Evolutionary conservation across 2,888 invertebrate genomes (phyloP), one percentile per base, ranked within the genome.

Genomic region (Pocota personata): DNA sequence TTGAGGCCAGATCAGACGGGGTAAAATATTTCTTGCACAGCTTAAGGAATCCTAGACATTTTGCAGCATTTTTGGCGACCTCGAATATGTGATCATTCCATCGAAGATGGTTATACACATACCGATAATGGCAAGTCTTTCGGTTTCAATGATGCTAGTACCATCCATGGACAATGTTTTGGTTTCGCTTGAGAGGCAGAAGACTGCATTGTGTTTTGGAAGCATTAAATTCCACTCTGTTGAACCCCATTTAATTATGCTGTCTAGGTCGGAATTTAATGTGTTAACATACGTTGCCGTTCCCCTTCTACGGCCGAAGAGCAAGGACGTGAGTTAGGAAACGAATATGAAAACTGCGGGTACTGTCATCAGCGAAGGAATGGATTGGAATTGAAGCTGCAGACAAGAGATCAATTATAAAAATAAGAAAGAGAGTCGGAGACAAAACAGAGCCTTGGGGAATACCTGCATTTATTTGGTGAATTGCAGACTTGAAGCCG

Each of bases 71-170:
- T 24, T 24, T 55, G 55, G 55, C 55, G 30, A 30, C 30, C 1
- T 27, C 30, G n/a, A 55, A 27, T 55, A 55, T 55, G 55, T 55
- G 30, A 12, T 55, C 55, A n/a, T 55, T 55, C 55, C 55, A 55
- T 30, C 55, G 12, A 30, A 55, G 30, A 1, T 55, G 27, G 30
- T 24, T 24, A 24, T 24, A 24, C 24, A 24, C 24, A 24, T 24
- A 24, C 24, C 24, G 24, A 24, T 2, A 24, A 24, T 24, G 24
- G 24, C 24, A 24, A 24, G 24, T 24, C 24, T 24, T 24, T 24
- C 24, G 24, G 55, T 55, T 27, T 55, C 55, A 12, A 0, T 4
- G 55, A 55, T 5, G 14, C 55, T n/a, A 55, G 55, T 30, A 27
- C 55, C 55, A 30, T 55, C 4, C 55, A 30, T 30, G 30, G 55